Base-by-base conservation (phyloP, 2,113 vertebrate species). In the Eolophus roseicapilla region DNA sequence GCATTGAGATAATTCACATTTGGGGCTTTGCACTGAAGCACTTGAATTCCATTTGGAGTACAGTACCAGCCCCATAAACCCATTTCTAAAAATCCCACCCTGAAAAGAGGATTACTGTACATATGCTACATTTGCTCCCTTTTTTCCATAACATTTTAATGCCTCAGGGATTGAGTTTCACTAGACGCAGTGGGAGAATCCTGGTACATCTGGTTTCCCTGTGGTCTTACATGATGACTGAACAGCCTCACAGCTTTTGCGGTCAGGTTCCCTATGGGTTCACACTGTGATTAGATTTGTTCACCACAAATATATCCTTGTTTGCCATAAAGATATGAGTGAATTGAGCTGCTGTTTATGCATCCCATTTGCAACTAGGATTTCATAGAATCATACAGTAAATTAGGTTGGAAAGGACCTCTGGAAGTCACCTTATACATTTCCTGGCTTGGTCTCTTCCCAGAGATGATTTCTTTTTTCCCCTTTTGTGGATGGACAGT, bases 141-240 rank as follows among this genome's bases (percentile, higher is more conserved):
- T 95, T 95, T 97, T 94, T 85, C 77, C 93, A 76, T 93, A 96
- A 82, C 92, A 78, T 95, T 95, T 94, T 89, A 96, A 97, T 96
- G 91, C 95, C 95, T 91, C 59, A 82, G 95, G 94, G 96, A 97
- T 35, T 94, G 93, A 89, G 59, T 94, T 94, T 96, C 88, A 82
- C 62, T 91, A 93, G 81, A 89, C 96, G 2, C 96, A 96, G 95
- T 95, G 95, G 96, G 96, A 93, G 95, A 95, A 97, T 94, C 92
- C 83, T 85, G 92, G 94, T 96, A 97, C 96, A 97, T 97, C 96
- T 97, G 96, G 96, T 97, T 96, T 96, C 91, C 95, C 96, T 91
- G 96, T 96, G 94, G 96, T 97, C 96, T 97, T 95, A 97, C 96
- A 97, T 82, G 96, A 97, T 88, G 91, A 89, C 92, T 93, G 96